These are phyloP conservation scores for Phainopepla nitens DNA, from an alignment of 2,113 vertebrate genomes.

Conservation along the genomic window DNA sequence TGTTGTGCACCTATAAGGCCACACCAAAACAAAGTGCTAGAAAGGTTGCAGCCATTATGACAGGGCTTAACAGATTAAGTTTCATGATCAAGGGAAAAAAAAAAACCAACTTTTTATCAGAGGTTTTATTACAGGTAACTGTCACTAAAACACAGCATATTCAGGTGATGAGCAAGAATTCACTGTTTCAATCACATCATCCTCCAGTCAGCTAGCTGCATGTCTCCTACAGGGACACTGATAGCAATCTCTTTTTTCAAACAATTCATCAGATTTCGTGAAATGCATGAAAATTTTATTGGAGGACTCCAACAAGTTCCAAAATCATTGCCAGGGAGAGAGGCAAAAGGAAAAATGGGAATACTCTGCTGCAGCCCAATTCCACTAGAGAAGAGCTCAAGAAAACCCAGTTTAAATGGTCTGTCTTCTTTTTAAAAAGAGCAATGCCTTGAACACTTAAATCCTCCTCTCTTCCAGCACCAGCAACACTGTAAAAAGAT, in stretches of 20 bases:
- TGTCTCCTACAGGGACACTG: neutral
- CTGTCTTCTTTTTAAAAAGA: neutral
- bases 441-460: neutral
- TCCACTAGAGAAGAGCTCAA: neutral
- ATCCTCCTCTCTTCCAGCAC: neutral
- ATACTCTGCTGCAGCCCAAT: neutral
- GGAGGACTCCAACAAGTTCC: neutral
- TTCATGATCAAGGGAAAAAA: neutral
- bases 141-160: neutral
- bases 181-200: neutral
- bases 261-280: neutral
- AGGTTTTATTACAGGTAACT: neutral
- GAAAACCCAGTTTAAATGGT: neutral
- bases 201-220: neutral
- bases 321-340: neutral
- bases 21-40: neutral
- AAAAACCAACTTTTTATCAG: neutral
- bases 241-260: neutral
- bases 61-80: neutral
- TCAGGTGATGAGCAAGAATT: neutral
- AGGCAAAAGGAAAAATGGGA: neutral
- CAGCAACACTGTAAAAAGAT: neutral
- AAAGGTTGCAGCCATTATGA: neutral
- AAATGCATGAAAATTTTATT: neutral
- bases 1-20: neutral